Percentiles rank a stretch among this genome's conserved stretches.
Conservation (phyloP, 2,797 vertebrate species). For the Poeciliopsis presidionis region DNA sequence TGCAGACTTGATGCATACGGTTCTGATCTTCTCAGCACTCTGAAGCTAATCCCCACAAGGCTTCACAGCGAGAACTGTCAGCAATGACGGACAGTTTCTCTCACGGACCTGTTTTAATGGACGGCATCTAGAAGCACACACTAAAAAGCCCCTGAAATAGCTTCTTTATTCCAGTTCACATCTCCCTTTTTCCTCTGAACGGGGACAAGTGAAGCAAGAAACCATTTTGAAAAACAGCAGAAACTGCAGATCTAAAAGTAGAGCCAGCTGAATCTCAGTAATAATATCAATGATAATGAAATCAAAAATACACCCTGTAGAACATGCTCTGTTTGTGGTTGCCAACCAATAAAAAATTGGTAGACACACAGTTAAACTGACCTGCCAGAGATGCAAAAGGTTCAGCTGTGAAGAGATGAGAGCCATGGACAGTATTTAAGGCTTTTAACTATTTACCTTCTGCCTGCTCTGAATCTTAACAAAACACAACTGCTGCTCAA, state of each 20-base stretch:
- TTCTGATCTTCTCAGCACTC: slow-evolving; percentile 49
- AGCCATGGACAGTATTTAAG: slow-evolving; percentile 43
- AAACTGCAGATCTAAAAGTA: slow-evolving; percentile 13
- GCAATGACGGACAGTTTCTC: slow-evolving; percentile 54
- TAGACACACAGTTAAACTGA: slow-evolving; percentile 39
- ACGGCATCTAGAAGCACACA: slow-evolving; percentile 32
- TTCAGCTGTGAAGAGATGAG: slow-evolving; percentile 43
- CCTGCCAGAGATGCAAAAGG: slow-evolving; percentile 52
- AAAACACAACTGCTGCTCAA: slow-evolving; percentile 17
- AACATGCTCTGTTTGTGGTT: slow-evolving; percentile 10
- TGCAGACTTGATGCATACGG: slow-evolving; percentile 38
- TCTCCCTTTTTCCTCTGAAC: slow-evolving; percentile 20
- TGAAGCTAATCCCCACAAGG: slow-evolving; percentile 54
- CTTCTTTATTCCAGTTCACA: slow-evolving; percentile 23
- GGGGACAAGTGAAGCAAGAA: slow-evolving; percentile 15
- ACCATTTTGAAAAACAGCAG: slow-evolving; percentile 14
- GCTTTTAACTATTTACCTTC: slow-evolving; percentile 52
- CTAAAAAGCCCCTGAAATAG: slow-evolving; percentile 32
- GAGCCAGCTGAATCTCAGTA: slow-evolving; percentile 5
- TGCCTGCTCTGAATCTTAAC: slow-evolving; percentile 45
- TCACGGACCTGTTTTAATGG: slow-evolving; percentile 54
- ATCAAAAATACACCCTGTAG: slow-evolving; percentile 24
- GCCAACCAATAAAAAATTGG: slow-evolving; percentile 8
- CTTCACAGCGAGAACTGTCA: slow-evolving; percentile 59
- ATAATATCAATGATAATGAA: neutral